Evolutionary conservation across 2,888 invertebrate species (phyloP).

Genomic region (Drosophila affinis): DNA sequence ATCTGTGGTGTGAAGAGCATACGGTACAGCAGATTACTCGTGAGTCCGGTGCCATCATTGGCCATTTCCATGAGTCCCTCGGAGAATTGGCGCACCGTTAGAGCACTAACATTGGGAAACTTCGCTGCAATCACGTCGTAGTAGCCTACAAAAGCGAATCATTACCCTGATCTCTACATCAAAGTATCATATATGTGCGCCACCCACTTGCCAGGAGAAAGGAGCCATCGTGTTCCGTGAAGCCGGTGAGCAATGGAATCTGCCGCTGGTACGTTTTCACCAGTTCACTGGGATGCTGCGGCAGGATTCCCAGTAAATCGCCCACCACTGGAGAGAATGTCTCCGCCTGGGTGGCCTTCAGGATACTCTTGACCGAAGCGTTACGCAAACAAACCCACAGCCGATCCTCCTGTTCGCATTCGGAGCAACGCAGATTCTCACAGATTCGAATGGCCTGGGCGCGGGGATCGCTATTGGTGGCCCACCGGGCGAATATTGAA

Average conservation of each 20-base stretch:
- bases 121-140: constrained; percentile 50
- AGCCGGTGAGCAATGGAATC: constrained; percentile 83
- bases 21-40: constrained; percentile 81
- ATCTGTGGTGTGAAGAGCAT: constrained; percentile 82
- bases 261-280: constrained; percentile 65
- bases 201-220: constrained; percentile 83
- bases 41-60: constrained; percentile 65
- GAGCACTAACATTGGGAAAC: constrained; percentile 48
- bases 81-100: constrained; percentile 70
- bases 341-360: constrained; percentile 53
- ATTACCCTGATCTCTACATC: background rate
- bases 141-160: constrained; percentile 41
- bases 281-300: constrained; percentile 62
- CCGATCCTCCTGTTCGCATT: constrained; percentile 37
- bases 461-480: constrained; percentile 82
- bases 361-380: constrained; percentile 44
- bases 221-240: constrained; percentile 84
- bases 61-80: constrained; percentile 56
- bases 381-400: constrained; percentile 46
- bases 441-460: constrained; percentile 68
- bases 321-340: constrained; percentile 69
- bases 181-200: background rate
- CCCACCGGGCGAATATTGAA: constrained; percentile 84
- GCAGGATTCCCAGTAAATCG: constrained; percentile 70
- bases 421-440: constrained; percentile 41